A percentile compares a stretch with the other conserved stretches of the same genome.
phyloP scores from a whole-genome alignment of 2,888 invertebrate species.

The Vesta saturnalis region DNA sequence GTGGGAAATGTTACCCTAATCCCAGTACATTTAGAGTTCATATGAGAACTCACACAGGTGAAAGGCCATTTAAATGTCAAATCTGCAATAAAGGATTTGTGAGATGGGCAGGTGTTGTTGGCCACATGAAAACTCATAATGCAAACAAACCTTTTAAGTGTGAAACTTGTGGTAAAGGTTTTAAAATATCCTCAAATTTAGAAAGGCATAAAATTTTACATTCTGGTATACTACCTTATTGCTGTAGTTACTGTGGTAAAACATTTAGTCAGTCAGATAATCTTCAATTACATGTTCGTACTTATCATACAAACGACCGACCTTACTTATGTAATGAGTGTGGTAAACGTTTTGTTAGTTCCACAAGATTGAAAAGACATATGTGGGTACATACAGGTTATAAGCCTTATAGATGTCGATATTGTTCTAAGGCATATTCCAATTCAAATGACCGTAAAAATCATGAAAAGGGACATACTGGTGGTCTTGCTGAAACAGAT shows the following conservation, averaged over 20 bases:
- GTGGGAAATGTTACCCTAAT: constrained; percentile 59
- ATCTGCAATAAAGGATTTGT: constrained; percentile 58
- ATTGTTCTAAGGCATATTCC: constrained; percentile 55
- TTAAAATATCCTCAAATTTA: constrained; percentile 58
- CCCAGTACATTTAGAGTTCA: constrained; percentile 64
- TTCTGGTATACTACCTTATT: constrained; percentile 53
- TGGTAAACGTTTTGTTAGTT: constrained; percentile 58
- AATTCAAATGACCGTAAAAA: constrained; percentile 56
- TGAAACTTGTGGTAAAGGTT: constrained; percentile 56
- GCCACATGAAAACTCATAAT: constrained; percentile 58
- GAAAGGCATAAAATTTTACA: constrained; percentile 58
- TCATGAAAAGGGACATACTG: constrained; percentile 51
- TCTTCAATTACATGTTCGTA: constrained; percentile 57
- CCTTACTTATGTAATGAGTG: constrained; percentile 59
- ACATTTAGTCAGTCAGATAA: constrained; percentile 58
- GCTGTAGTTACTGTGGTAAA: constrained; percentile 58
- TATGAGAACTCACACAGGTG: constrained; percentile 69
- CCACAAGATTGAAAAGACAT: constrained; percentile 56
- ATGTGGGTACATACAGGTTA: constrained; percentile 58
- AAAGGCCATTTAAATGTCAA: constrained; percentile 58
- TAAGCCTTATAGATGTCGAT: constrained; percentile 55
- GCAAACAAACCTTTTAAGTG: constrained; percentile 55
- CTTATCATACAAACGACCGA: constrained; percentile 57
- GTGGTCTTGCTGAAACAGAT: constrained; percentile 46
- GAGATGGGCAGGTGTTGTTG: constrained; percentile 57